Percentiles rank a stretch among this genome's conserved stretches.
Conservation (phyloP, 2,797 vertebrate species). For the Malurus leucopterus region DNA sequence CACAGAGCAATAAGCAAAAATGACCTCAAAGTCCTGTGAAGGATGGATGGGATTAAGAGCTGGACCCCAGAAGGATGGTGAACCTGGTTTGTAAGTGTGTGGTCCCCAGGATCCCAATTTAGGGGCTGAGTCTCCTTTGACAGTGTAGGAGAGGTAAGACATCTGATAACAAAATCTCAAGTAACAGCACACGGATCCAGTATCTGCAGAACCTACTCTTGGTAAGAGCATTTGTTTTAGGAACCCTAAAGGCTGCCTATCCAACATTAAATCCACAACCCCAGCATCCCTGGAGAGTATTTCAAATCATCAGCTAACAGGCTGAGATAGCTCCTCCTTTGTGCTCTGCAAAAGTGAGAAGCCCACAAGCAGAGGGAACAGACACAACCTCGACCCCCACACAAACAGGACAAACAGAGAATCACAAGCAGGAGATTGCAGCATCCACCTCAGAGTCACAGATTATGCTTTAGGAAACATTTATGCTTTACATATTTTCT, state of each 20-base stretch:
- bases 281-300: not conserved
- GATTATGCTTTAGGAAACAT: not conserved
- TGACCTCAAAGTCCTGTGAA: not conserved
- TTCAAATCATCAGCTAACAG: not conserved
- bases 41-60: not conserved
- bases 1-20: not conserved
- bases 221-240: not conserved
- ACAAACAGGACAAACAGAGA: not conserved
- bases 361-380: not conserved
- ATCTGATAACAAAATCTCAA: not conserved
- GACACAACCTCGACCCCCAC: rapidly evolving
- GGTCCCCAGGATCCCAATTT: not conserved
- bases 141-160: not conserved
- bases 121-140: not conserved
- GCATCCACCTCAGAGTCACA: not conserved
- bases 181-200: not conserved
- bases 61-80: not conserved
- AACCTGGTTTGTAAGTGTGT: not conserved
- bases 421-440: not conserved
- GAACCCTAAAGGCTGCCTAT: not conserved
- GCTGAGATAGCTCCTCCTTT: not conserved
- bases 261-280: not conserved
- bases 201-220: not conserved
- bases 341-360: not conserved
- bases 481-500: not conserved